phyloP scores from a whole-genome alignment of 2,797 vertebrate species.

The Perodicticus potto region DNA sequence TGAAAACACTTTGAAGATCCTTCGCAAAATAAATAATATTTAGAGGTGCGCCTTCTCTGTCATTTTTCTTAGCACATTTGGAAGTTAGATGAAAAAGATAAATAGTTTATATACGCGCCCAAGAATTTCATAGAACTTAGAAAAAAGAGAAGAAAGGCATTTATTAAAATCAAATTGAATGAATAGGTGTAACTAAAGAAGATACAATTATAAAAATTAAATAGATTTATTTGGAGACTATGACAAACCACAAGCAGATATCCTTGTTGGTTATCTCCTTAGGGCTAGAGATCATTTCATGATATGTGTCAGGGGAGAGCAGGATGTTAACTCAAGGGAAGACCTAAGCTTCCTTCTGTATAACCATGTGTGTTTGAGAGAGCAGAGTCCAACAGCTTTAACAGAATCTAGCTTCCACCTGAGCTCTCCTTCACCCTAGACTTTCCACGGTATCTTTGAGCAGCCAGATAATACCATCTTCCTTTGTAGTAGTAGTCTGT shows the following conservation, averaged over 20 bases:
- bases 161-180: neutral
- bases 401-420: neutral
- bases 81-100: neutral
- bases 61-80: neutral
- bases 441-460: neutral
- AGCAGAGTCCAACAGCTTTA: neutral
- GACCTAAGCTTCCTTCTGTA: neutral
- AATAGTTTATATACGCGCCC: neutral
- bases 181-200: neutral
- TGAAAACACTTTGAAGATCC: neutral
- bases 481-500: neutral
- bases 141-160: neutral
- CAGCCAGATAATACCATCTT: neutral
- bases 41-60: neutral
- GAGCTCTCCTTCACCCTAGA: neutral
- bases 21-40: neutral
- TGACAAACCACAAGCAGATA: neutral
- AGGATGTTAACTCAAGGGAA: neutral
- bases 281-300: neutral
- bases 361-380: neutral
- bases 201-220: slow-evolving; percentile 11
- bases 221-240: neutral
- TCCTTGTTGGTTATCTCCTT: neutral
- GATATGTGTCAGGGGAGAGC: neutral
- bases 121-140: neutral